Conservation (phyloP, 2,797 vertebrate species). For the Echeneis naucrates region DNA sequence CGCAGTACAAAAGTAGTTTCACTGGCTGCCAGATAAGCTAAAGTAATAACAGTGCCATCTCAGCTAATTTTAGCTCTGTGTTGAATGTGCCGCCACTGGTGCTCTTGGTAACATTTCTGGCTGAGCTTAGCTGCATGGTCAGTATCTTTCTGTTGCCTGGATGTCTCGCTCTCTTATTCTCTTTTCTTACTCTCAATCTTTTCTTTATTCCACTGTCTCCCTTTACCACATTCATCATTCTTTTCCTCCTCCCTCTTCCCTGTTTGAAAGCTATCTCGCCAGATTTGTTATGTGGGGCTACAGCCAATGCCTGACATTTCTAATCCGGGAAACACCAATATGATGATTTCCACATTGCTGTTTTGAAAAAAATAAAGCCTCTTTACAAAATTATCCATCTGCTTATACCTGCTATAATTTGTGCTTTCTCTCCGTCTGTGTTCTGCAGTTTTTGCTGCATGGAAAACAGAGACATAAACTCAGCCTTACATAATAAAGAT, state of each 20-base stretch:
- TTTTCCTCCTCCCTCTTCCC: constrained; percentile 17
- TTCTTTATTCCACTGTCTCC: constrained; percentile 22
- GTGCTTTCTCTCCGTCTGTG: constrained; percentile 18
- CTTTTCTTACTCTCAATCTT: constrained; percentile 24
- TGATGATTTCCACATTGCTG: constrained; percentile 26
- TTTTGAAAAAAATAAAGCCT: constrained; percentile 20
- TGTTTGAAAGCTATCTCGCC: constrained; percentile 42
- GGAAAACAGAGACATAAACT: constrained; percentile 22
- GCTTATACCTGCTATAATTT: constrained; percentile 31
- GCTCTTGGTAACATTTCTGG: constrained; percentile 80
- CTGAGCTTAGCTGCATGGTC: constrained; percentile 72
- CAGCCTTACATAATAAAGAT: constrained; percentile 39
- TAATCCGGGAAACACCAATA: constrained; percentile 39
- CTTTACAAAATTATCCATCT: constrained; percentile 38
- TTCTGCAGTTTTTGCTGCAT: constrained; percentile 34
- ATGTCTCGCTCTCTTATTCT: constrained; percentile 47
- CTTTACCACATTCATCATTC: constrained; percentile 26
- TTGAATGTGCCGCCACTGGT: constrained; percentile 79
- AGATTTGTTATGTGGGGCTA: constrained; percentile 39
- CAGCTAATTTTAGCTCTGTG: constrained; percentile 84
- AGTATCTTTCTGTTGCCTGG: constrained; percentile 34
- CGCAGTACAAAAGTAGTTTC: constrained; percentile 69
- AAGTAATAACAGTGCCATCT: constrained; percentile 83
- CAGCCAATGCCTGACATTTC: constrained; percentile 39
- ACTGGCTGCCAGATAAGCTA: constrained; percentile 79